These are phyloP conservation scores for Urophycis tenuis DNA, from an alignment of 2,797 vertebrate genomes.

Conservation along the genomic window DNA sequence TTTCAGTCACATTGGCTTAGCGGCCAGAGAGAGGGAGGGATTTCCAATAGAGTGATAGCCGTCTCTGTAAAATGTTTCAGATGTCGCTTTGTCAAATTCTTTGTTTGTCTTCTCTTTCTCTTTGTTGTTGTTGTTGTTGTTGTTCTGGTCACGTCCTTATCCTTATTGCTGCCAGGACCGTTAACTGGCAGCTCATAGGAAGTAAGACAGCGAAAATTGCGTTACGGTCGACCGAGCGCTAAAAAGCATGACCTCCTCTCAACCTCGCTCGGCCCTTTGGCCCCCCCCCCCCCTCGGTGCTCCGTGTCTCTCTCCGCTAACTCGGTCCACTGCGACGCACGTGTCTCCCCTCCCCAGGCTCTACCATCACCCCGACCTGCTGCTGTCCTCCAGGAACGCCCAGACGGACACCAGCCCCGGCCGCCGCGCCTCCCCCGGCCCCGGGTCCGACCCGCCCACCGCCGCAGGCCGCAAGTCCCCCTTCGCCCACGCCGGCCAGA, in stretches of 20 bases:
- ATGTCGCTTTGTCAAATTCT: neutral
- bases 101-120: no score
- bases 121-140: no score
- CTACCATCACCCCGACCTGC: conserved; percentile 63
- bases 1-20: no score
- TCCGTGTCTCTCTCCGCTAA: neutral
- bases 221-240: neutral
- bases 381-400: conserved; percentile 61
- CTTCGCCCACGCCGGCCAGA: conserved; percentile 24
- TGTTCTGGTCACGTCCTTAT: no score
- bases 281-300: neutral
- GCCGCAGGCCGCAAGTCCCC: conserved; percentile 26
- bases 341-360: conserved; percentile 39
- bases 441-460: conserved; percentile 27
- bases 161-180: no score
- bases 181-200: no score
- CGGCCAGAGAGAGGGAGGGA: no score
- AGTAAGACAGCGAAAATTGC: neutral
- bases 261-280: neutral
- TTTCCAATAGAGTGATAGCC: neutral
- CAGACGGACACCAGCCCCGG: conserved; percentile 37
- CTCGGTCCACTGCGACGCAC: neutral
- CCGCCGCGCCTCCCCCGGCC: conserved; percentile 59
- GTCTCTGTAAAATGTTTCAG: neutral
- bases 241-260: neutral